Percentiles rank a stretch among this genome's conserved stretches.
Evolutionary conservation across 2,113 vertebrate species (phyloP).

Genomic region (Phaethornis superciliosus): DNA sequence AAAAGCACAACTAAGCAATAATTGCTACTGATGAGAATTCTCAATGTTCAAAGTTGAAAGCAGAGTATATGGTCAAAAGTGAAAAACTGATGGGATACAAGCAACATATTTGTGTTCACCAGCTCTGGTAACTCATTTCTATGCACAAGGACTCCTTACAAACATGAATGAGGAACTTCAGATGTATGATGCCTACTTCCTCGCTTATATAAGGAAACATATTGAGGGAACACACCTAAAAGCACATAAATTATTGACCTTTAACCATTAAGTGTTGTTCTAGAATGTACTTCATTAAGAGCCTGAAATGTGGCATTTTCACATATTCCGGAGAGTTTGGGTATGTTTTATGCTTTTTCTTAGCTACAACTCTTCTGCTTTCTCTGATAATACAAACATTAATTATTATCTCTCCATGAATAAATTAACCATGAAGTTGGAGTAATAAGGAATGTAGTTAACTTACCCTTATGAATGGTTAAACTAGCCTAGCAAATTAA

Average conservation of each 20-base stretch:
- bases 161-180: background rate
- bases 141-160: background rate
- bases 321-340: background rate
- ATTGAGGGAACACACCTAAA: background rate
- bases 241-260: background rate
- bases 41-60: background rate
- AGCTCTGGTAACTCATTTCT: background rate
- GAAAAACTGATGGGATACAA: background rate
- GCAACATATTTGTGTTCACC: background rate
- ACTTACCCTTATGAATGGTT: background rate
- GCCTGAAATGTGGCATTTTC: background rate
- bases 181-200: background rate
- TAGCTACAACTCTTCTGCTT: background rate
- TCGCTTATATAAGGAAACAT: background rate
- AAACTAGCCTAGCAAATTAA: background rate
- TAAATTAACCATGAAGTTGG: background rate
- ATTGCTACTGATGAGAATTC: background rate
- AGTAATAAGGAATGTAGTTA: background rate
- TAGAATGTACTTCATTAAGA: background rate
- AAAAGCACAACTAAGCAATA: background rate
- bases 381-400: background rate
- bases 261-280: background rate
- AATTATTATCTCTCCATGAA: background rate
- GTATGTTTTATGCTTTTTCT: background rate
- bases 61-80: background rate